These are phyloP conservation scores for Drosophila borealis DNA, from an alignment of 2,888 invertebrate genomes.

Conservation along the genomic window DNA sequence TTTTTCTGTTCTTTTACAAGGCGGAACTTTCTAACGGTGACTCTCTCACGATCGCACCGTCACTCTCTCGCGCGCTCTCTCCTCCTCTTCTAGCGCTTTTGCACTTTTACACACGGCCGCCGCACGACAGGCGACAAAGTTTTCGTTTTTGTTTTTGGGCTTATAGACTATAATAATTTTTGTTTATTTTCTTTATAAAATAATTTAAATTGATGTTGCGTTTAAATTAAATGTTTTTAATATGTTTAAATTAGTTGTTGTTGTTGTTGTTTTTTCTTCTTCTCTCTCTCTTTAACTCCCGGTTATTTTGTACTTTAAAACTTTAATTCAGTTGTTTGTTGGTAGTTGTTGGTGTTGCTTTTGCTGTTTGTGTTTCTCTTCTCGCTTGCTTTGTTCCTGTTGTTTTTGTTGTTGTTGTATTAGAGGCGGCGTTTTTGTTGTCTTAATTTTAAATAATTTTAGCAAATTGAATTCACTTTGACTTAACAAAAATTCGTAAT, in stretches of 20 bases:
- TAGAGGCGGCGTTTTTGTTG: constrained; percentile 60
- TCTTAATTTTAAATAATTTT: constrained; percentile 69
- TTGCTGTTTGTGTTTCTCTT: constrained; percentile 59
- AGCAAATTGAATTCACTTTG: constrained; percentile 77
- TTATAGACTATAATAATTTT: constrained; percentile 51
- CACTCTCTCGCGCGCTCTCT: constrained; percentile 26
- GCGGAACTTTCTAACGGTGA: constrained; percentile 46
- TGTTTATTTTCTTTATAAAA: constrained; percentile 64
- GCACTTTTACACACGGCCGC: constrained; percentile 38
- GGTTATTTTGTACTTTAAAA: constrained; percentile 84
- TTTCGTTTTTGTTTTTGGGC: constrained; percentile 28
- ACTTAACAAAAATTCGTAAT: constrained; percentile 79
- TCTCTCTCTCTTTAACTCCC: constrained; percentile 74
- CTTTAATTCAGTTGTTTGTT: constrained; percentile 83
- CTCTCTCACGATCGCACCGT: constrained; percentile 25
- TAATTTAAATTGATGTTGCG: constrained; percentile 79
- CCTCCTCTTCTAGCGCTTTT: constrained; percentile 19
- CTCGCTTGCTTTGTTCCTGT: constrained; percentile 65
- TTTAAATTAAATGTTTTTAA: constrained; percentile 67
- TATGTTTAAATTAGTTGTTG: constrained; percentile 64
- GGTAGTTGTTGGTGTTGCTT: constrained; percentile 61
- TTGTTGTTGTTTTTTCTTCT: constrained; percentile 46
- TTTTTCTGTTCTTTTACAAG: constrained; percentile 46
- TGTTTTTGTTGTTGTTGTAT: constrained; percentile 45
- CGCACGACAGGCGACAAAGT: constrained; percentile 41